Evolutionary conservation across 2,113 vertebrate species (phyloP).

Genomic region (Callithrix jacchus): DNA sequence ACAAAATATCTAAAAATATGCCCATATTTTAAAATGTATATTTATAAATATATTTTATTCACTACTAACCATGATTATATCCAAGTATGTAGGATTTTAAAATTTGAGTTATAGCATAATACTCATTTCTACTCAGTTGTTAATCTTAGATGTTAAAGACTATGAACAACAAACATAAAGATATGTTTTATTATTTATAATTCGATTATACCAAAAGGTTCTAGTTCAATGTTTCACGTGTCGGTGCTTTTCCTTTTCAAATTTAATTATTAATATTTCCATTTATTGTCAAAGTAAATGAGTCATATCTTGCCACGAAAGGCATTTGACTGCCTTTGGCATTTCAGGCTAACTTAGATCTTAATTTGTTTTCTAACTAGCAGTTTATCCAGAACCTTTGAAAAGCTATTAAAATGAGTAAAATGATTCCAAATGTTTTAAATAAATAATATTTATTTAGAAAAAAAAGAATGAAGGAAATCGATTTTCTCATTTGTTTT

Average conservation of each 20-base stretch:
- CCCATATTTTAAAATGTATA: not conserved
- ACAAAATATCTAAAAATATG: not conserved
- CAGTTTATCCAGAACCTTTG: not conserved
- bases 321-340: not conserved
- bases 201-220: not conserved
- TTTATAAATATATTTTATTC: not conserved
- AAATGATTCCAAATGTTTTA: not conserved
- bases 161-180: not conserved
- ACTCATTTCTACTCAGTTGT: not conserved
- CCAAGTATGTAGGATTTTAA: not conserved
- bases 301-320: not conserved
- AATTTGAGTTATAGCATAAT: not conserved
- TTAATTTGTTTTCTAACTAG: not conserved
- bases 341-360: not conserved
- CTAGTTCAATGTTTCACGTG: not conserved
- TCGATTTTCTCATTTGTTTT: not conserved
- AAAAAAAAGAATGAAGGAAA: not conserved
- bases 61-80: not conserved
- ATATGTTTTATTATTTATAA: not conserved
- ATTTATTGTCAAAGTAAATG: not conserved
- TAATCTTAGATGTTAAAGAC: not conserved
- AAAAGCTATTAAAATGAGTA: not conserved
- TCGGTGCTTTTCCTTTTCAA: not conserved
- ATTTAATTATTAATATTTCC: slow-evolving; percentile 24
- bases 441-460: not conserved